Evolutionary conservation across 2,113 vertebrate genomes (phyloP).

Genomic region (Prietella phreatophila): DNA sequence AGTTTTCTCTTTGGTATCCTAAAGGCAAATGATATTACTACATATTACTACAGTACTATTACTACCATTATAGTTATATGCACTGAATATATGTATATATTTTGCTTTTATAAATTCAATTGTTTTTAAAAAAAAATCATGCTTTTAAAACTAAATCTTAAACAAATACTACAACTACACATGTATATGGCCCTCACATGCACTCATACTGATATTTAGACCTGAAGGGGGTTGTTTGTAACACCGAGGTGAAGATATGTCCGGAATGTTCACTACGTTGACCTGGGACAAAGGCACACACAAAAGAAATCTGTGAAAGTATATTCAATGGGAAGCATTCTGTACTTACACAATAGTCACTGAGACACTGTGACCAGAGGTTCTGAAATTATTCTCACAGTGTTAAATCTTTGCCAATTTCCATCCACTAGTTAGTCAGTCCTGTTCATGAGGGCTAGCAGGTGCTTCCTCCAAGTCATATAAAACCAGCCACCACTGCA

Average conservation of each 20-base stretch:
- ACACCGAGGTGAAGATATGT: conserved; percentile 70
- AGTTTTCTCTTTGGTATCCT: no score
- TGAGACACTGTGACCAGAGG: not conserved
- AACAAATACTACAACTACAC: not conserved
- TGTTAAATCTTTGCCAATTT: not conserved
- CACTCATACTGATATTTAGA: conserved; percentile 47
- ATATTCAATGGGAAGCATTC: not conserved
- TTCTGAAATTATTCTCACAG: not conserved
- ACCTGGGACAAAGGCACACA: conserved; percentile 61
- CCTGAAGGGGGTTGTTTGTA: conserved; percentile 61
- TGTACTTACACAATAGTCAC: not conserved
- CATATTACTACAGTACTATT: not conserved
- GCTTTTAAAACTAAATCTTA: not conserved
- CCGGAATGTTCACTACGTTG: conserved; percentile 72
- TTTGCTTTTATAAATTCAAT: not conserved
- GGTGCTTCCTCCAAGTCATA: not conserved
- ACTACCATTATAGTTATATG: not conserved
- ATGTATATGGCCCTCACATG: not conserved
- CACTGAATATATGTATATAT: not conserved
- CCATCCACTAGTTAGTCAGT: not conserved
- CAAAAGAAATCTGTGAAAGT: not conserved
- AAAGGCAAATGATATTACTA: not conserved
- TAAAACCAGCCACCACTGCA: not conserved
- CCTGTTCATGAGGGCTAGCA: not conserved
- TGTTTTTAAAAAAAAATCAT: not conserved